Base-by-base conservation (phyloP, 1,140 invertebrate species). In the Megalonaias nervosa region DNA sequence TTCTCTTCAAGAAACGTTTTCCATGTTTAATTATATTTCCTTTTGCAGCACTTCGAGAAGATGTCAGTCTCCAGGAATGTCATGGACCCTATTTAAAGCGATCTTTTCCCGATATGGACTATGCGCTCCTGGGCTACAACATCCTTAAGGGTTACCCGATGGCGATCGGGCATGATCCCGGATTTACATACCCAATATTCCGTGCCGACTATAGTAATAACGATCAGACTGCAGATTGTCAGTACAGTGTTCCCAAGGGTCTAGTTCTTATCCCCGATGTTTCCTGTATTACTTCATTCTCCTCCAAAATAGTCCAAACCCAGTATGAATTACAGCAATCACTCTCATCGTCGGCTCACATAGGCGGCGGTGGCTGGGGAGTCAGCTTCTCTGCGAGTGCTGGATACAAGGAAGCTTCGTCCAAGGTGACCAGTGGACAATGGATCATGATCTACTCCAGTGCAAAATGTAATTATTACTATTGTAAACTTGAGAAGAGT, bases 151-250 rank as follows among this genome's bases (percentile, higher is more conserved):
- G 75, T 17, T 77, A 31, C 56, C 79, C 79, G 13, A 38, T 69
- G 2, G 67, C 74, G 23, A 61, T 55, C 15, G 79, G 79, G 17
- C 74, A 74, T 72, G 79, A 77, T 56, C 79, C 79, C 9, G 79
- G 79, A 17, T 81, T 81, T 21, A 81, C 79, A 13, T 74, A 62
- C 13, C 79, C 79, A 15, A 81, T 81, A 19, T 81, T 81, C 71
- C 16, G 48, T 57, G 69, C 74, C 31, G 67, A 74, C 57, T 76
- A 77, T 66, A 68, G 38, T 15, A 6, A 9, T 19, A 23, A 16
- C 2, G 14, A 17, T 13, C 70, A 69, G 21, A 69, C 79, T n/a
- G 70, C 69, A 13, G 79, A 81, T 57, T 79, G 77, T 64, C 72
- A 72, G 19, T 79, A 57, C 55, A 48, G 17, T 48, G 48, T 79